A percentile compares a stretch with the other conserved stretches of the same genome.
These are phyloP conservation scores for Narcine bancroftii DNA, from an alignment of 2,113 vertebrate species.

Conservation along the genomic window DNA sequence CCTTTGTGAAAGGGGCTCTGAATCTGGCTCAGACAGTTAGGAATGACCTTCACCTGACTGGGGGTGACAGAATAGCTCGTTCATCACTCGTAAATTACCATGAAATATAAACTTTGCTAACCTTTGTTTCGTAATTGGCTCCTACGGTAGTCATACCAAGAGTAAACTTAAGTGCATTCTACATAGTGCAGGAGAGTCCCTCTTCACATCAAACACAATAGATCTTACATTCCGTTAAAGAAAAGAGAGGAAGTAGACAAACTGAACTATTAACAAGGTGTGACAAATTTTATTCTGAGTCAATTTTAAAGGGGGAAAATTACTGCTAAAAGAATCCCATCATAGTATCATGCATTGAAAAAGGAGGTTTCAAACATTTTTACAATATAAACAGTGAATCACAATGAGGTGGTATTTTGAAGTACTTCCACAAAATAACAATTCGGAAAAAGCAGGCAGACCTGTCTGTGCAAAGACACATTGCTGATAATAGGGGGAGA, in stretches of 20 bases:
- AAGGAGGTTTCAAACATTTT: background rate
- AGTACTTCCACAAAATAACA: background rate
- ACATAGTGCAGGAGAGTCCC: background rate
- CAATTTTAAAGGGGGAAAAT: background rate
- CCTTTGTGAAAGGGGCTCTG: background rate
- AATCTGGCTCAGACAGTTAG: constrained; percentile 10
- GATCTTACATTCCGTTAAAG: constrained; percentile 29
- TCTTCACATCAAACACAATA: constrained; percentile 5
- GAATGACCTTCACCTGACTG: constrained; percentile 30
- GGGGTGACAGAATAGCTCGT: constrained; percentile 17
- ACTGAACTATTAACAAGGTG: background rate
- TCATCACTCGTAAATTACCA: constrained; percentile 17
- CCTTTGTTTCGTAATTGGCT: constrained; percentile 31
- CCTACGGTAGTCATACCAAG: background rate
- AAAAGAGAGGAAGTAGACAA: constrained; percentile 30
- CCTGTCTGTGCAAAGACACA: background rate
- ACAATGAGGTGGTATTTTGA: background rate
- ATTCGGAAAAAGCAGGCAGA: background rate
- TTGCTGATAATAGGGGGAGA: background rate
- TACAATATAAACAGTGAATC: background rate
- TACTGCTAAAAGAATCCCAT: background rate
- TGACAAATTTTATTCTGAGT: constrained; percentile 33
- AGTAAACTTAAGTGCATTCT: constrained; percentile 18
- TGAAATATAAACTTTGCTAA: constrained; percentile 33
- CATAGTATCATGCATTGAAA: background rate